phyloP scores from a whole-genome alignment of 1,140 invertebrate species.

The Melipona quadrifasciata region DNA sequence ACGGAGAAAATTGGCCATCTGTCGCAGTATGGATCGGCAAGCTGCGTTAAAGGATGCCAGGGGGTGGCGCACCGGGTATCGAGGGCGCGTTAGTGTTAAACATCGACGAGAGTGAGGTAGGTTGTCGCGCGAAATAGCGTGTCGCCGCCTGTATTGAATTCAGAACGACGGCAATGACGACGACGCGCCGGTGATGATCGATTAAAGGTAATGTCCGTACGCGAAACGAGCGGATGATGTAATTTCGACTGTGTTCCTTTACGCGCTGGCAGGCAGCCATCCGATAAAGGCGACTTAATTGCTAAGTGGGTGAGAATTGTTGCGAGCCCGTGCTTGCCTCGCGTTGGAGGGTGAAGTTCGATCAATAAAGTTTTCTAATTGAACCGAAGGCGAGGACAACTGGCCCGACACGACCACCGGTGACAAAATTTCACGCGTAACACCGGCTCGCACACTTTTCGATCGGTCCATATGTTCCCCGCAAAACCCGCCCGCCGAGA shows the following conservation, averaged over 20 bases:
- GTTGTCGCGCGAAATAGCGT: constrained; percentile 1
- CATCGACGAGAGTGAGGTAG: background rate
- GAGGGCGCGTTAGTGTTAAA: constrained; percentile 10
- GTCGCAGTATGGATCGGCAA: background rate
- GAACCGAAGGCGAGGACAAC: background rate
- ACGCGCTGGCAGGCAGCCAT: constrained; percentile 19
- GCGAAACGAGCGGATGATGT: background rate
- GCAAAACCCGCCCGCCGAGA: constrained; percentile 43
- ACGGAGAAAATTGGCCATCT: background rate
- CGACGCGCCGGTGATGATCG: background rate
- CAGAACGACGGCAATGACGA: constrained; percentile 9
- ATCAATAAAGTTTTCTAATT: constrained; percentile 61
- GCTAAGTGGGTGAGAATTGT: constrained; percentile 63
- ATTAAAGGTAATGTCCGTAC: constrained; percentile 6
- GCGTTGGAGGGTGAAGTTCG: background rate
- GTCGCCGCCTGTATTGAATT: constrained; percentile 6
- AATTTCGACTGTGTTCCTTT: constrained; percentile 34
- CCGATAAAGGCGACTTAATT: constrained; percentile 57
- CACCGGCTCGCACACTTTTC: constrained; percentile 36
- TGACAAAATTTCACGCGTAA: constrained; percentile 28
- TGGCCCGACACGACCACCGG: constrained; percentile 2
- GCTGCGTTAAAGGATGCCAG: background rate
- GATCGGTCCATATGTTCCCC: constrained; percentile 56
- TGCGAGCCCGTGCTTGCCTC: constrained; percentile 27
- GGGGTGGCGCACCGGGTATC: background rate